These are phyloP conservation scores for Triplophysa siluroides DNA, from an alignment of 2,113 vertebrate species.

Conservation along the genomic window DNA sequence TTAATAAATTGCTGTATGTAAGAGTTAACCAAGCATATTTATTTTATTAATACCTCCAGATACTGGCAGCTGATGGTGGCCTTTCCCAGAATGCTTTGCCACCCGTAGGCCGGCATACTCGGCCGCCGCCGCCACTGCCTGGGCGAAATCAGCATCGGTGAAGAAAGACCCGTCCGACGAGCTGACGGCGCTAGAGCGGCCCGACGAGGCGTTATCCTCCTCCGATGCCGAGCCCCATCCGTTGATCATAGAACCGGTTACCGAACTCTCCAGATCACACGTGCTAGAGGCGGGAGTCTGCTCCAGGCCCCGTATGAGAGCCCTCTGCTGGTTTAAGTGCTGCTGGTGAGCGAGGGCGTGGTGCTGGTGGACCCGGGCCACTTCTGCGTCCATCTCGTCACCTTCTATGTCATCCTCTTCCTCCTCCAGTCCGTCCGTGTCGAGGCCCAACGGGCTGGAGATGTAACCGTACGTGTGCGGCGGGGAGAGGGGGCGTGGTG, in stretches of 20 bases:
- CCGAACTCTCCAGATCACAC: slow-evolving; percentile 95
- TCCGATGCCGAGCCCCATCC: slow-evolving; percentile 98
- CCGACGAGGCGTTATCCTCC: slow-evolving; percentile 95
- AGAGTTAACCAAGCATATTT: not conserved
- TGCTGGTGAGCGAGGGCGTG: slow-evolving; percentile 73
- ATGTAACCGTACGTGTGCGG: slow-evolving; percentile 97
- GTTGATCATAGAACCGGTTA: slow-evolving; percentile 99
- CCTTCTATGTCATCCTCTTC: slow-evolving; percentile 69
- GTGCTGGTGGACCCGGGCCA: slow-evolving; percentile 87
- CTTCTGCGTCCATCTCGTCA: slow-evolving; percentile 87
- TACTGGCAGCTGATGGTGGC: slow-evolving; percentile 54
- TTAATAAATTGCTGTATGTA: no score
- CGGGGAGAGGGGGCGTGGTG: slow-evolving; percentile 87
- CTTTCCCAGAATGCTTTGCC: slow-evolving; percentile 84
- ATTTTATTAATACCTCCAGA: slow-evolving; percentile 60
- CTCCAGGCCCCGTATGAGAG: slow-evolving; percentile 89
- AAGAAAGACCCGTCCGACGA: slow-evolving; percentile 98
- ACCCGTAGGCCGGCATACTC: slow-evolving; percentile 93
- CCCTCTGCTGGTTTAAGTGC: slow-evolving; percentile 76
- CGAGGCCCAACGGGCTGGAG: slow-evolving; percentile 90
- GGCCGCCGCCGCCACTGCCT: slow-evolving; percentile 92
- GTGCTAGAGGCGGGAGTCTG: slow-evolving; percentile 96
- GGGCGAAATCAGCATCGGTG: slow-evolving; percentile 97
- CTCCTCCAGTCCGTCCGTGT: slow-evolving; percentile 89
- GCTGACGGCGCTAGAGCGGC: slow-evolving; percentile 91